Evolutionary conservation across 2,797 vertebrate species (phyloP).

Genomic region (Catamblyrhynchus diadema): DNA sequence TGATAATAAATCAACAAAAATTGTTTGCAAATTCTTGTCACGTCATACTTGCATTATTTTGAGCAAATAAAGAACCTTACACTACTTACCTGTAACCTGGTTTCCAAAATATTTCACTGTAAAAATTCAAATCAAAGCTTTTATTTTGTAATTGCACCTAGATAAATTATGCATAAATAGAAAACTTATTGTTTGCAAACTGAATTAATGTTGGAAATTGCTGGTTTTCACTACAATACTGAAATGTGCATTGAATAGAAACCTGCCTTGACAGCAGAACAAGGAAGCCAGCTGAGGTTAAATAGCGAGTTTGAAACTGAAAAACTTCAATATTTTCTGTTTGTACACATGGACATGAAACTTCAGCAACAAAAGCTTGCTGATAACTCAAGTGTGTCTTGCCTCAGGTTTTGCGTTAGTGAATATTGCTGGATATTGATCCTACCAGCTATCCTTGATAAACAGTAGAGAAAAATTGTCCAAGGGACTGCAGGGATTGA

Average conservation of each 20-base stretch:
- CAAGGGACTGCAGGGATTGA: constrained; percentile 8
- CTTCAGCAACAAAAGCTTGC: not conserved
- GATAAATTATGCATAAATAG: not conserved
- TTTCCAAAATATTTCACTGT: not conserved
- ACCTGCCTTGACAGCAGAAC: not conserved
- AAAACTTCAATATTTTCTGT: not conserved
- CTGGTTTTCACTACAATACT: fast-evolving
- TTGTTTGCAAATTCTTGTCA: not conserved
- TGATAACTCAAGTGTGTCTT: not conserved
- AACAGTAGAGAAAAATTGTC: constrained; percentile 6
- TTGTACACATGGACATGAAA: not conserved
- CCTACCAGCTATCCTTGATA: constrained; percentile 2
- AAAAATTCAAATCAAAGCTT: not conserved
- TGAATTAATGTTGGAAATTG: not conserved
- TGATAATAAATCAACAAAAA: not conserved
- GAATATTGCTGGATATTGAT: constrained; percentile 10
- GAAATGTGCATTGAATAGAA: not conserved
- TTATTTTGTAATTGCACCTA: not conserved
- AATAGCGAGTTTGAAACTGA: not conserved
- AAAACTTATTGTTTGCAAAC: not conserved
- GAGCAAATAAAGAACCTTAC: not conserved
- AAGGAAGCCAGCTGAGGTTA: not conserved
- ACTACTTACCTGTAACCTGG: not conserved
- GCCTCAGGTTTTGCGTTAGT: not conserved
- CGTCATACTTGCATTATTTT: not conserved